These are phyloP conservation scores for Psittacara wagleri DNA, from an alignment of 2,113 vertebrate species.

Conservation along the genomic window DNA sequence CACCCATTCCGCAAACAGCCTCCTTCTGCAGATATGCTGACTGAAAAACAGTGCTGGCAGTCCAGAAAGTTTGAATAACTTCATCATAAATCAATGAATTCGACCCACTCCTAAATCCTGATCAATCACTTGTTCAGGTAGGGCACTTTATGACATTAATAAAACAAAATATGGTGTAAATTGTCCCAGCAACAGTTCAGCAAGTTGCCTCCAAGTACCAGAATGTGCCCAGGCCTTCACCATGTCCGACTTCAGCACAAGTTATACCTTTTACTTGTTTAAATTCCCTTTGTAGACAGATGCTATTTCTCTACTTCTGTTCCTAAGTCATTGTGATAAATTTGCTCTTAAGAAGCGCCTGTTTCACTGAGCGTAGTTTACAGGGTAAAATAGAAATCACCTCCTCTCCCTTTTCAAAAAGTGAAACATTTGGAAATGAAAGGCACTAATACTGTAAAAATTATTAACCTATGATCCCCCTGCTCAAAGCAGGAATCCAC, in stretches of 20 bases:
- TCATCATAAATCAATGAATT: neutral
- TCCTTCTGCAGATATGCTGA: neutral
- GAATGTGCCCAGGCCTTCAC: fast-evolving
- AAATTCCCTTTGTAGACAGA: neutral
- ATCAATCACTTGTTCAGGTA: neutral
- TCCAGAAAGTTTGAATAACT: neutral
- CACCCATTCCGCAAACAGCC: neutral
- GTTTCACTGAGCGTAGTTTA: neutral
- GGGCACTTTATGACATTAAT: neutral
- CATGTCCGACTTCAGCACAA: neutral
- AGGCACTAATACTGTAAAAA: neutral
- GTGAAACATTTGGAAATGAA: neutral
- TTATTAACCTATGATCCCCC: neutral
- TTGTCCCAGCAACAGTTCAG: neutral
- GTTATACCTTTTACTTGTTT: neutral
- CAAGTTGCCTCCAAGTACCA: neutral
- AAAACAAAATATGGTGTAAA: neutral
- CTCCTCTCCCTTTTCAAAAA: neutral
- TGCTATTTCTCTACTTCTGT: neutral
- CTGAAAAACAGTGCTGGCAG: neutral
- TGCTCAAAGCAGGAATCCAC: neutral
- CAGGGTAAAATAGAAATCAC: neutral
- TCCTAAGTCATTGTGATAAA: neutral
- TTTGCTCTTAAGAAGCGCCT: neutral
- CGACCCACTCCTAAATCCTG: neutral